These are phyloP conservation scores for Drosophila fuyamai DNA, from an alignment of 1,140 invertebrate species.

Conservation along the genomic window DNA sequence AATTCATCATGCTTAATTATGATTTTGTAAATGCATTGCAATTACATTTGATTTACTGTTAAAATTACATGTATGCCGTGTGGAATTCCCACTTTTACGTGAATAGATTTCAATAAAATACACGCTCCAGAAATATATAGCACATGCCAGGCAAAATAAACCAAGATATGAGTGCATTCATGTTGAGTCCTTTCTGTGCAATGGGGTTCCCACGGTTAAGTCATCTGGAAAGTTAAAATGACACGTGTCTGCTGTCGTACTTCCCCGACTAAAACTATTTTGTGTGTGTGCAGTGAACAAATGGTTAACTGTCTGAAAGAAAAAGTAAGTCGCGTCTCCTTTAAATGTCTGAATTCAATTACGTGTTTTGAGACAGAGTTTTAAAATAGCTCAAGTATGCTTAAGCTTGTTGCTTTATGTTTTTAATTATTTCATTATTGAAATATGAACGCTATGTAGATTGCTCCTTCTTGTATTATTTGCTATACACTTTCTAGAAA, in stretches of 20 bases:
- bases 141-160: neutral
- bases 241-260: slow-evolving; percentile 3
- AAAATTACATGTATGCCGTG: neutral
- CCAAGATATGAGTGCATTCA: slow-evolving; percentile 8
- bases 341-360: neutral
- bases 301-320: neutral
- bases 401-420: neutral
- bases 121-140: neutral
- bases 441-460: too few relatives aligned
- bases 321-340: neutral
- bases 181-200: slow-evolving; percentile 2
- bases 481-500: neutral
- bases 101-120: neutral
- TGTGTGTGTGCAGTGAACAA: neutral
- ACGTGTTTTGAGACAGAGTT: neutral
- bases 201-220: neutral
- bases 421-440: neutral
- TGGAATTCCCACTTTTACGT: neutral
- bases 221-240: slow-evolving; percentile 20
- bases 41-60: slow-evolving; percentile 16
- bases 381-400: neutral
- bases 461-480: too few relatives aligned
- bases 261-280: neutral
- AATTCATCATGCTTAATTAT: slow-evolving; percentile 13
- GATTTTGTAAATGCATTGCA: neutral